phyloP scores from a whole-genome alignment of 2,797 vertebrate genomes.

The Spinibarbus caldwelli region DNA sequence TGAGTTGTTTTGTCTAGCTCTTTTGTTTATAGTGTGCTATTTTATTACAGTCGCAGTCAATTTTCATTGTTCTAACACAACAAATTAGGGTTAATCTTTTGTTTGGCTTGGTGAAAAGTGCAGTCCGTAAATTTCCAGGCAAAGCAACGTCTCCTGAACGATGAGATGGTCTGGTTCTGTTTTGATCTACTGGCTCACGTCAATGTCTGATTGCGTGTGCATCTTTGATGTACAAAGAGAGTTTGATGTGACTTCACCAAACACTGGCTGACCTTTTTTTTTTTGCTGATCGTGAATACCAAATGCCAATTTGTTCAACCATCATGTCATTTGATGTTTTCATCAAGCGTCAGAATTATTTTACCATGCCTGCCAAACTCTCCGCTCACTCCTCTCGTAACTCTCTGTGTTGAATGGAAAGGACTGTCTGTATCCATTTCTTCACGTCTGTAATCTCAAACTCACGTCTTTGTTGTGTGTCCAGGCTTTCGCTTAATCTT shows the following conservation, averaged over 20 bases:
- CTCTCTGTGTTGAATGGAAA: constrained; percentile 33
- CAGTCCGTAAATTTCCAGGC: constrained; percentile 7
- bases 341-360: constrained; percentile 23
- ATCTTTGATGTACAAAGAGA: constrained; percentile 4
- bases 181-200: constrained; percentile 5
- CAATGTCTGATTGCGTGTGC: constrained; percentile 3
- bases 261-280: constrained; percentile 14
- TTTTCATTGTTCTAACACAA: background rate
- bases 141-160: background rate
- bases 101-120: background rate
- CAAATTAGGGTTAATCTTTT: background rate
- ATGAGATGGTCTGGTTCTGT: constrained; percentile 32
- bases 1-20: background rate
- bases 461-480: constrained; percentile 47
- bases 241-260: constrained; percentile 18
- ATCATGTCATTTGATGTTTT: constrained; percentile 26
- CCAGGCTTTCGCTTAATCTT: constrained; percentile 37
- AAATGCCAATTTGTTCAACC: constrained; percentile 27
- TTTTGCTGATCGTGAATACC: constrained; percentile 5
- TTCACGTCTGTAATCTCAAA: constrained; percentile 34
- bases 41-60: background rate
- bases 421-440: constrained; percentile 39
- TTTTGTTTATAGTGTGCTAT: background rate
- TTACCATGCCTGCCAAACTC: constrained; percentile 11
- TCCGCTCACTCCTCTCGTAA: constrained; percentile 2